Evolutionary conservation across 2,797 vertebrate species (phyloP).

Genomic region (Parotocinclus haroldoi): DNA sequence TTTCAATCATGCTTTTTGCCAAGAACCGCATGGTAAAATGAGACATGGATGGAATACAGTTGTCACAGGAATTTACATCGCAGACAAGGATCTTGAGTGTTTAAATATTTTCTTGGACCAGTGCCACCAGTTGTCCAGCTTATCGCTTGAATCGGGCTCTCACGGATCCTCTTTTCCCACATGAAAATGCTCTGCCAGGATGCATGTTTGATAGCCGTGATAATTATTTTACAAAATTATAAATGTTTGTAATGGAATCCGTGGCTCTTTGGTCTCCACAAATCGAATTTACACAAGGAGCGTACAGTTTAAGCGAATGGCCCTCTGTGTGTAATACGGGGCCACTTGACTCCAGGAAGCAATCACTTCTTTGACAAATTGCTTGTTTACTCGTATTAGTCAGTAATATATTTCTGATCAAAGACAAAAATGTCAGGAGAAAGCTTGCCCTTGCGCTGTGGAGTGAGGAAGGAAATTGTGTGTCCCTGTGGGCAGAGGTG

Average conservation of each 20-base stretch:
- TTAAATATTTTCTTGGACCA: conserved; percentile 59
- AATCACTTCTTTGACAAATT: conserved; percentile 75
- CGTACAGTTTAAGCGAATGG: conserved; percentile 25
- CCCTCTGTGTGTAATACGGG: conserved; percentile 55
- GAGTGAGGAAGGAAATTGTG: conserved; percentile 78
- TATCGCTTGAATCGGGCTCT: conserved; percentile 60
- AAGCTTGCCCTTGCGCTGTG: conserved; percentile 73
- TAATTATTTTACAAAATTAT: conserved; percentile 8
- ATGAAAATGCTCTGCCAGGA: conserved; percentile 35
- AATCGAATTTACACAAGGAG: conserved; percentile 24
- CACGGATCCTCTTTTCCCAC: conserved; percentile 50
- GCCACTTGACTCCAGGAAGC: conserved; percentile 75
- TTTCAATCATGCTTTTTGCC: conserved; percentile 48
- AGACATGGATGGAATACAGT: conserved; percentile 54
- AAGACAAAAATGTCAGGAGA: conserved; percentile 78
- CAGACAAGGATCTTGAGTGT: conserved; percentile 43
- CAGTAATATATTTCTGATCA: conserved; percentile 79
- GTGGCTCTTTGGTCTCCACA: conserved; percentile 49
- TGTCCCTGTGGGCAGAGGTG: conserved; percentile 77
- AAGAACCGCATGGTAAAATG: conserved; percentile 32
- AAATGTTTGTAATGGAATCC: conserved; percentile 19
- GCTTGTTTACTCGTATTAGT: conserved; percentile 73
- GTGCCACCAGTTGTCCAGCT: conserved; percentile 56
- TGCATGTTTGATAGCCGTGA: no score
- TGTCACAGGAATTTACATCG: conserved; percentile 60